A percentile compares a stretch with the other conserved stretches of the same genome.
These are phyloP conservation scores for Aramus guarauna DNA, from an alignment of 2,113 vertebrate species.

Conservation along the genomic window DNA sequence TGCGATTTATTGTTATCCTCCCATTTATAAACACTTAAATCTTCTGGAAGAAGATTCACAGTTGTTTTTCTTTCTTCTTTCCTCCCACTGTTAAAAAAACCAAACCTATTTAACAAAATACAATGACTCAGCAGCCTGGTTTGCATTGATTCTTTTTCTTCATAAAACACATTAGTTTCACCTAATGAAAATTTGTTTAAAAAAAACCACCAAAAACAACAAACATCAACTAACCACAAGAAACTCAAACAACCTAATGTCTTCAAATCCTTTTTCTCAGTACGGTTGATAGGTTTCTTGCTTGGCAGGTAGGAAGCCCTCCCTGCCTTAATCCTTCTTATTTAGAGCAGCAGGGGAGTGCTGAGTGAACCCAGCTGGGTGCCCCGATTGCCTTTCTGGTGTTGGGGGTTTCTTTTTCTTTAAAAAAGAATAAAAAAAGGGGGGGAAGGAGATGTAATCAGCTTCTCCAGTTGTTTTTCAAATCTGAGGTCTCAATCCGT, in stretches of 20 bases:
- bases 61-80: constrained; percentile 5
- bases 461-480: background rate
- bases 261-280: background rate
- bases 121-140: background rate
- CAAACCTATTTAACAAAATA: background rate
- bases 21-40: constrained; percentile 2
- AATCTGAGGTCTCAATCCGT: background rate
- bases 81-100: background rate
- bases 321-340: background rate
- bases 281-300: background rate
- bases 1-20: background rate
- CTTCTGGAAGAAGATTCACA: background rate
- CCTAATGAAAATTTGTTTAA: background rate
- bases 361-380: background rate
- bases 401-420: background rate
- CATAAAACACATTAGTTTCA: background rate
- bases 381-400: background rate
- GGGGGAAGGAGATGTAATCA: background rate
- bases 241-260: background rate
- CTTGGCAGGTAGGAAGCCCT: background rate
- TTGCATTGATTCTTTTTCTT: background rate
- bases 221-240: background rate
- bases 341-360: background rate
- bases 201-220: background rate
- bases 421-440: background rate